Evolutionary conservation across 2,113 vertebrate genomes (phyloP), one percentile per base, ranked within the genome.

Genomic region (Cyphomyrus discorhynchus): DNA sequence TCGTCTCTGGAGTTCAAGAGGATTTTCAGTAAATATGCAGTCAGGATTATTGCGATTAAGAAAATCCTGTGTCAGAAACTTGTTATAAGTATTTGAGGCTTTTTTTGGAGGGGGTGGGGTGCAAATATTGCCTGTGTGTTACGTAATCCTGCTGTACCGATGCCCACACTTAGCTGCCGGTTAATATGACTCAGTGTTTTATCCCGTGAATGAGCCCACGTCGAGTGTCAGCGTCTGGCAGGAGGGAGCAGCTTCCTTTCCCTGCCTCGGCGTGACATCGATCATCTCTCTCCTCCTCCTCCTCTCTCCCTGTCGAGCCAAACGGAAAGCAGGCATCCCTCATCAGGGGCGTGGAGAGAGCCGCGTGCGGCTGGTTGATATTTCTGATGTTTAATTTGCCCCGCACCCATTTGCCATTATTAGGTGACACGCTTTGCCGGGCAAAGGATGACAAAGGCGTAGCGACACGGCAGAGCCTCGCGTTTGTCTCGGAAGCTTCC

Each of bases 71-170:
- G 88, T 90, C 21, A 39, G 91, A 89, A 90, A 90, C 70, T 90
- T 90, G 89, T 90, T 89, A 91, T 90, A 88, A 91, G 89, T 89
- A 56, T 89, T 82, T 90, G 91, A 91, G 88, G 58, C n/a, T 90
- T 89, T 89, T 50, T 86, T 90, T 47, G 89, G 77, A 15, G 88
- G 86, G 66, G 42, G 27, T 50, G 56, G 1, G 21, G 17, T 90
- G 35, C 56, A 85, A 85, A 85, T 58, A 85, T 56, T 89, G 42
- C 88, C 88, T 24, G 15, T 21, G 50, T 85, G 77, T 84, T 84
- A 58, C 77, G 56, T 58, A 84, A 47, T 53, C n/a, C 39, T 6
- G 50, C 80, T 31, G 50, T 62, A 3, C 27, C 31, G 13, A 46
- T 56, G 52, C 50, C 39, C 24, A 53, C 21, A 58, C 49, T 83